These are phyloP conservation scores for Chrysopilus asiliformis DNA, from an alignment of 2,888 invertebrate genomes.

Conservation along the genomic window DNA sequence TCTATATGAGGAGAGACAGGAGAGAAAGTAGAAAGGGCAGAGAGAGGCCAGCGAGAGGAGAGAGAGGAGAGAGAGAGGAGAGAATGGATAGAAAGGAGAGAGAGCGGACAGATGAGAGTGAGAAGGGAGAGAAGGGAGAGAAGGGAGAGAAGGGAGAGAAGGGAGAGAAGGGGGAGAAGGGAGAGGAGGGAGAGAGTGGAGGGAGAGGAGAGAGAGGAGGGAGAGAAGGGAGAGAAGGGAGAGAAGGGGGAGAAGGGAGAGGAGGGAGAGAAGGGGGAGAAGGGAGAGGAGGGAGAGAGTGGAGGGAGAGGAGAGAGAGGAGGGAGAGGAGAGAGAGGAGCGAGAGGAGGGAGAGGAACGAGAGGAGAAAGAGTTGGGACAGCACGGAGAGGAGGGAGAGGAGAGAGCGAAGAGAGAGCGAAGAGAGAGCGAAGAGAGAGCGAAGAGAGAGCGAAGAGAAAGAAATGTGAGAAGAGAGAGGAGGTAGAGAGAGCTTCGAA, in stretches of 20 bases:
- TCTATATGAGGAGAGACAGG: not conserved
- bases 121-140: not conserved
- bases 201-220: not conserved
- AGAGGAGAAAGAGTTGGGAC: not conserved
- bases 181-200: not conserved
- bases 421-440: not conserved
- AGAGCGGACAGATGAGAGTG: not conserved
- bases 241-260: not conserved
- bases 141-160: too few relatives aligned
- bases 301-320: conserved; percentile 14
- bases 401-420: too few relatives aligned
- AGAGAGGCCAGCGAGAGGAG: not conserved
- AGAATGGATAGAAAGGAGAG: not conserved
- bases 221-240: not conserved
- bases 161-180: not conserved
- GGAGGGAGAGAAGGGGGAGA: not conserved
- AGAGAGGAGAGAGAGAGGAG: conserved; percentile 1
- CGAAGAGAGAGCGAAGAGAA: not conserved
- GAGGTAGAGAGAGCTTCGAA: too few relatives aligned
- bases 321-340: conserved; percentile 29
- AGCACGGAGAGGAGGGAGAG: not conserved
- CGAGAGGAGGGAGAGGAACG: conserved; percentile 21
- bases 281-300: not conserved
- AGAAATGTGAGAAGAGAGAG: not conserved
- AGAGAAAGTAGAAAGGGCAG: not conserved